phyloP scores from a whole-genome alignment of 2,888 invertebrate species.

The Endotricha flammealis region DNA sequence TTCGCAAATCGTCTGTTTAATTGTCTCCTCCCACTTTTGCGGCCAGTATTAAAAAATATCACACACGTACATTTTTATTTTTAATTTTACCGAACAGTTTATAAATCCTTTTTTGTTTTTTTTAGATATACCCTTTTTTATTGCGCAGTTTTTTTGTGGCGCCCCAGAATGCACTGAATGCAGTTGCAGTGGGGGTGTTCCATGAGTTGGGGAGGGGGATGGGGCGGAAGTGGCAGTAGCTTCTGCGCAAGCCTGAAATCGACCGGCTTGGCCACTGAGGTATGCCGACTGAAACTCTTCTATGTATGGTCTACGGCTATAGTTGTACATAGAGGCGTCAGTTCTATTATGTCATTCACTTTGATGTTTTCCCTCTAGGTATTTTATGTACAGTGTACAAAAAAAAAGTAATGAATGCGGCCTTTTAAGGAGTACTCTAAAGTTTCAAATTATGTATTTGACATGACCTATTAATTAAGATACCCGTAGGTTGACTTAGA shows the following conservation, averaged over 20 bases:
- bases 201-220: conserved; percentile 32
- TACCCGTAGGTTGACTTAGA: too few species aligned
- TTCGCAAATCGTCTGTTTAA: conserved; percentile 38
- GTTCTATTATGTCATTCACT: conserved; percentile 72
- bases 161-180: conserved; percentile 70
- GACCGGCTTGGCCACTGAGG: conserved; percentile 62
- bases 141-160: conserved; percentile 44
- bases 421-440: too few species aligned
- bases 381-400: conserved; percentile 24
- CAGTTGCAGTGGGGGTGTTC: conserved; percentile 62
- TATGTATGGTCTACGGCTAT: conserved; percentile 26
- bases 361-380: conserved; percentile 51
- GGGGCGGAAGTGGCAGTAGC: conserved; percentile 40
- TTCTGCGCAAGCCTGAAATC: conserved; percentile 68
- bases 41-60: conserved; percentile 19
- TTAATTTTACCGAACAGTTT: not conserved
- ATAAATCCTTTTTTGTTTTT: not conserved
- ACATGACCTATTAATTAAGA: too few species aligned
- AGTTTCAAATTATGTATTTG: too few species aligned
- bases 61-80: conserved; percentile 17
- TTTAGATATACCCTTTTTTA: conserved; percentile 17
- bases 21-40: conserved; percentile 27
- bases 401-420: conserved; percentile 1
- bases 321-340: conserved; percentile 33
- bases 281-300: conserved; percentile 52